These are phyloP conservation scores for Zeugodacus cucurbitae DNA, from an alignment of 1,140 invertebrate species.

Conservation along the genomic window DNA sequence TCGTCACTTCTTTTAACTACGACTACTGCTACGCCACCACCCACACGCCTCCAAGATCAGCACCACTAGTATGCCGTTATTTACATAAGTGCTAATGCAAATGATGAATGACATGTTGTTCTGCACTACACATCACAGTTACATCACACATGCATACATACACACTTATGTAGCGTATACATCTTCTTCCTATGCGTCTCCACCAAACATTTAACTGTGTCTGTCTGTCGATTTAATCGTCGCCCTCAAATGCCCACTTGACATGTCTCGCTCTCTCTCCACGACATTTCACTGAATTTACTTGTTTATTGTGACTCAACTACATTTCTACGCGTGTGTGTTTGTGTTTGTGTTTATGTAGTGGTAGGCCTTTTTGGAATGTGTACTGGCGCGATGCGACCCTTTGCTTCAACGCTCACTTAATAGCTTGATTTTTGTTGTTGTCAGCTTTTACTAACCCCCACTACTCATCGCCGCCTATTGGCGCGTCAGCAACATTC, in stretches of 20 bases:
- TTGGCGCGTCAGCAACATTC: not conserved
- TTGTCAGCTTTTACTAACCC: no score
- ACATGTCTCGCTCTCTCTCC: not conserved
- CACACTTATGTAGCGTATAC: not conserved
- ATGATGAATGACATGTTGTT: slow-evolving; percentile 28
- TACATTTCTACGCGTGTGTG: not conserved
- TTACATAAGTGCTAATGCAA: slow-evolving; percentile 26
- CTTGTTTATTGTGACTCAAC: not conserved
- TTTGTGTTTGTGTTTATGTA: not conserved
- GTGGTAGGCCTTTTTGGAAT: not conserved
- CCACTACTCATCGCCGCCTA: not conserved
- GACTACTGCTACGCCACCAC: not conserved
- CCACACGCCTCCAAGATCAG: not conserved
- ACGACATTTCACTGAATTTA: not conserved
- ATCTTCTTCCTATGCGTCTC: not conserved
- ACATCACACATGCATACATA: not conserved
- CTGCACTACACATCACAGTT: no score
- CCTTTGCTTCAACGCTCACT: not conserved
- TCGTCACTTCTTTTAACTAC: slow-evolving; percentile 21
- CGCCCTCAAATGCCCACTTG: slow-evolving; percentile 32
- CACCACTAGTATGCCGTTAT: not conserved
- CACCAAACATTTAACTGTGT: not conserved
- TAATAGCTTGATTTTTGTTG: not conserved
- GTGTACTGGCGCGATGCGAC: not conserved
- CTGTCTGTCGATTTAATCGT: not conserved